phyloP scores from a whole-genome alignment of 2,888 invertebrate species.

The Papilio gigon region DNA sequence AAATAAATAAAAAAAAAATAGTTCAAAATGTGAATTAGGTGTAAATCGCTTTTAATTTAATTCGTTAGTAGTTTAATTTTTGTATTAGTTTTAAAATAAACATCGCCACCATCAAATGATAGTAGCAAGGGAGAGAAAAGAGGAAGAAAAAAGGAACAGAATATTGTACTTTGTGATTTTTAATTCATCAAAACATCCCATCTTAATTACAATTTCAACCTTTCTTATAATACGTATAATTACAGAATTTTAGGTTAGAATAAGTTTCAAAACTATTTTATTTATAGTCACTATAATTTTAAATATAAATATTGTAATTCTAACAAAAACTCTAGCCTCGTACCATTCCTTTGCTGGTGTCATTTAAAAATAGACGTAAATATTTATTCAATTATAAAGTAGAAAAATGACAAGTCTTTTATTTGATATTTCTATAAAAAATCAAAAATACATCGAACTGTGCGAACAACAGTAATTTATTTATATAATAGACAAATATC shows the following conservation, averaged over 20 bases:
- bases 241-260: neutral
- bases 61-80: neutral
- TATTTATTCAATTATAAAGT: conserved; percentile 8
- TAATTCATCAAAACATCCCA: too few relatives aligned
- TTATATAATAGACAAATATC: too few relatives aligned
- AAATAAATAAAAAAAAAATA: too few relatives aligned
- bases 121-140: too few relatives aligned
- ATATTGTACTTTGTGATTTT: too few relatives aligned
- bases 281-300: conserved; percentile 4
- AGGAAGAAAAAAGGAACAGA: too few relatives aligned
- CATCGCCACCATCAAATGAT: too few relatives aligned
- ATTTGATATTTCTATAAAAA: neutral
- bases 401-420: neutral
- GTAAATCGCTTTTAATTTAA: neutral
- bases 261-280: neutral
- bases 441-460: neutral
- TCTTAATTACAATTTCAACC: too few relatives aligned
- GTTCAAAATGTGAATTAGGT: neutral
- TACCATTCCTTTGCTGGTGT: conserved; percentile 13
- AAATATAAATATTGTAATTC: neutral
- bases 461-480: too few relatives aligned
- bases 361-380: neutral
- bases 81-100: neutral
- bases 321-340: conserved; percentile 5
- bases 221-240: too few relatives aligned